A percentile compares a stretch with the other conserved stretches of the same genome.
phyloP scores from a whole-genome alignment of 1,140 invertebrate species.

The Acromyrmex heyeri region DNA sequence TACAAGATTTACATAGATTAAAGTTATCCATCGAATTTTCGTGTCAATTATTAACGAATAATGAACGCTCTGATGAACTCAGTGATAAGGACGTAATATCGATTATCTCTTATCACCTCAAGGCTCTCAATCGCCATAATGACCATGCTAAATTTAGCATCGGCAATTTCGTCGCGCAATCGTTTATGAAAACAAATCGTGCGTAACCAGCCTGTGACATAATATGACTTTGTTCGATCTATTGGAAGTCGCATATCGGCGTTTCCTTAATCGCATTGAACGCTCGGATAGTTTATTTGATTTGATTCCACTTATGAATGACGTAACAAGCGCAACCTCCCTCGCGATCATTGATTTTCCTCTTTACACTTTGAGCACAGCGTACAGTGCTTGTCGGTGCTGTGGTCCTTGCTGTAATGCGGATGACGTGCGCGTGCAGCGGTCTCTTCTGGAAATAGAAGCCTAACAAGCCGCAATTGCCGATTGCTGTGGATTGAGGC shows the following conservation, averaged over 20 bases:
- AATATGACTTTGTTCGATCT: constrained; percentile 68
- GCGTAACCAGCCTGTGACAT: constrained; percentile 70
- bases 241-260: constrained; percentile 62
- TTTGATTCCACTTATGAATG: constrained; percentile 74
- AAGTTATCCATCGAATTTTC: not conserved
- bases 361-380: not conserved
- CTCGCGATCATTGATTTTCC: constrained; percentile 44
- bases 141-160: constrained; percentile 22
- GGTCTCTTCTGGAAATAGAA: constrained; percentile 8
- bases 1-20: not conserved
- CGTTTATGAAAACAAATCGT: constrained; percentile 30
- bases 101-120: constrained; percentile 42
- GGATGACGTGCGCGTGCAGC: constrained; percentile 13
- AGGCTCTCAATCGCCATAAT: constrained; percentile 22
- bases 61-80: not conserved
- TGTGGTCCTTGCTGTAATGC: not conserved
- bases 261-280: constrained; percentile 81
- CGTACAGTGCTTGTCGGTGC: not conserved
- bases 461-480: constrained; percentile 16
- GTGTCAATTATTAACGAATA: not conserved
- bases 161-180: constrained; percentile 23
- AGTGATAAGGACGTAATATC: not conserved
- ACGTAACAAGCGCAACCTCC: constrained; percentile 56
- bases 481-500: constrained; percentile 6
- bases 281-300: constrained; percentile 76